Conservation (phyloP, 2,888 invertebrate genomes). For the Willowsia nigromaculata region DNA sequence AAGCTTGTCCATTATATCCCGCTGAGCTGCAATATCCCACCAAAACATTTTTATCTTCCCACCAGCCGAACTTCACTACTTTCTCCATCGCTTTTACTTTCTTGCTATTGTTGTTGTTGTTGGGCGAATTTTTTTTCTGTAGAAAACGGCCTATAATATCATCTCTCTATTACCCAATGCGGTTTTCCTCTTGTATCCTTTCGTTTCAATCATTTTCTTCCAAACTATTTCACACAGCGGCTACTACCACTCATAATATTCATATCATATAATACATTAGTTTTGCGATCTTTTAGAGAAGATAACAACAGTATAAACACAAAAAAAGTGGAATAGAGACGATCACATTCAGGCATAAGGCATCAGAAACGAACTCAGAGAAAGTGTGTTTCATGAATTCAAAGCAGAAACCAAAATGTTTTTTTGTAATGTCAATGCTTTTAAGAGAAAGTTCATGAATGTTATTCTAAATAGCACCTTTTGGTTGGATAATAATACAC, state of each 20-base stretch:
- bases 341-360: neutral
- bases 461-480: neutral
- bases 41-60: neutral
- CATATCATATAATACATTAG: neutral
- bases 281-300: constrained; percentile 12
- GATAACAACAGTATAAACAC: no score
- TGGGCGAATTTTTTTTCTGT: neutral
- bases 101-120: neutral
- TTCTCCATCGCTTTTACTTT: neutral
- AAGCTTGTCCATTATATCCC: constrained; percentile 12
- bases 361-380: neutral
- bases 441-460: constrained; percentile 7
- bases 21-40: constrained; percentile 59
- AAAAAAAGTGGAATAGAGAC: neutral
- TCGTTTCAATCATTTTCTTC: constrained; percentile 62
- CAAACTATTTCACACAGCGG: constrained; percentile 37
- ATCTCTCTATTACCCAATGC: neutral
- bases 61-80: neutral
- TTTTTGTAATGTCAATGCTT: neutral
- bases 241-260: neutral
- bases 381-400: neutral
- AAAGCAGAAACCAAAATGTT: neutral
- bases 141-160: neutral
- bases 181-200: constrained; percentile 44
- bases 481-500: neutral